phyloP scores from a whole-genome alignment of 1,140 invertebrate species.

The Trachymyrmex cornetzi region DNA sequence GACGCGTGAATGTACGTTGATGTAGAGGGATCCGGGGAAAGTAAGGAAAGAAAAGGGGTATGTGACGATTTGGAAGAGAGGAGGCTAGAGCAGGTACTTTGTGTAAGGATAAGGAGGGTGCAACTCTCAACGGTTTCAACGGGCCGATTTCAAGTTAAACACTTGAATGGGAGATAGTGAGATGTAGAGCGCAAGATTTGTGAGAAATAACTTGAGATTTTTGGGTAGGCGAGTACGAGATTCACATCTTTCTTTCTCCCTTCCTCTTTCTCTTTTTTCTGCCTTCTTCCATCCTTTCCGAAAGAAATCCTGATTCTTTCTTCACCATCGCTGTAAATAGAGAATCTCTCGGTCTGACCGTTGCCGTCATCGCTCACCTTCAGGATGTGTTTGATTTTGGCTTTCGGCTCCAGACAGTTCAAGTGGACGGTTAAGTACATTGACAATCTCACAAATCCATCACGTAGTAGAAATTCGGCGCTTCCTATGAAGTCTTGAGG shows the following conservation, averaged over 20 bases:
- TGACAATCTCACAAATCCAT: slow-evolving; percentile 48
- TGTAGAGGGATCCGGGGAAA: slow-evolving; percentile 41
- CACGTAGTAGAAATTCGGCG: slow-evolving; percentile 41
- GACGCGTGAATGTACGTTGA: slow-evolving; percentile 66
- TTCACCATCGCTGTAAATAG: slow-evolving; percentile 70
- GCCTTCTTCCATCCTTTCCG: neutral
- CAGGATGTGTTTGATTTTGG: slow-evolving; percentile 71
- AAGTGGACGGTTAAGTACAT: slow-evolving; percentile 66
- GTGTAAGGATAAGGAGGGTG: slow-evolving; percentile 60
- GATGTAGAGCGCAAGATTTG: slow-evolving; percentile 29
- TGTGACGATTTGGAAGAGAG: slow-evolving; percentile 29
- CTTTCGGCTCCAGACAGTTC: slow-evolving; percentile 66
- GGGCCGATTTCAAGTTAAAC: slow-evolving; percentile 80
- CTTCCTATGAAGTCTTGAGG: slow-evolving; percentile 21
- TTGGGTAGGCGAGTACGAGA: neutral
- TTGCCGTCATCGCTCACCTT: slow-evolving; percentile 21
- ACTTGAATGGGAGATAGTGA: slow-evolving; percentile 70
- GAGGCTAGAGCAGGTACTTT: slow-evolving; percentile 1
- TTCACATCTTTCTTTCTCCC: neutral
- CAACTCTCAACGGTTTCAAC: slow-evolving; percentile 77
- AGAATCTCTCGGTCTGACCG: slow-evolving; percentile 18
- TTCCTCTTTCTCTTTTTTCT: neutral
- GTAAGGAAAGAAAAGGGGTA: slow-evolving; percentile 68
- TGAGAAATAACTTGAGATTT: slow-evolving; percentile 29
- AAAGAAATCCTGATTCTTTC: slow-evolving; percentile 68